phyloP scores from a whole-genome alignment of 2,797 vertebrate genomes.

The Zenarchopterus dispar region DNA sequence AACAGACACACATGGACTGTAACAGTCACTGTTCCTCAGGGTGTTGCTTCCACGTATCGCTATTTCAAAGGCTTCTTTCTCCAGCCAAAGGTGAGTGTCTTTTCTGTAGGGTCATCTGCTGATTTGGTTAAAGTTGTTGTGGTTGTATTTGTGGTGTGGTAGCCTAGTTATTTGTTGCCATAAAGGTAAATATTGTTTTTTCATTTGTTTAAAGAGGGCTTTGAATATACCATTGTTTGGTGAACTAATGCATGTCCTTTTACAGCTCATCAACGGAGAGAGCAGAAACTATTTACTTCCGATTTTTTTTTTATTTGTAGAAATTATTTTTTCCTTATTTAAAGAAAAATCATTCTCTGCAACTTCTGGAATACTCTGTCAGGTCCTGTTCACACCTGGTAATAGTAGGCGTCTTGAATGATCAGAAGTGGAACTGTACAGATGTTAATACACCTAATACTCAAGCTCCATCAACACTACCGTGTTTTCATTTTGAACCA shows the following conservation, averaged over 20 bases:
- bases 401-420: not conserved
- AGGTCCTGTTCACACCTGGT: conserved; percentile 3
- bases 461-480: too few relatives aligned
- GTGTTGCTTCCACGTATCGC: conserved; percentile 85
- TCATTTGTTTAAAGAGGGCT: too few relatives aligned
- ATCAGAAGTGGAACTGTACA: too few relatives aligned
- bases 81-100: conserved; percentile 88
- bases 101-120: not conserved
- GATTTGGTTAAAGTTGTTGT: too few relatives aligned
- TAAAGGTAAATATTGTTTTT: too few relatives aligned
- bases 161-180: not conserved
- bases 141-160: not conserved
- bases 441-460: not conserved
- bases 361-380: too few relatives aligned
- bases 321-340: too few relatives aligned
- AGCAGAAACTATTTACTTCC: not conserved
- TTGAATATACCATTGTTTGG: too few relatives aligned
- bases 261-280: conserved; percentile 24
- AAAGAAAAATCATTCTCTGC: too few relatives aligned
- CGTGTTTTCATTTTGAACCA: too few relatives aligned
- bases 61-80: conserved; percentile 94
- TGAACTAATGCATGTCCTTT: conserved; percentile 16
- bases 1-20: conserved; percentile 86
- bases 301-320: not conserved
- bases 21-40: conserved; percentile 81